phyloP scores from a whole-genome alignment of 2,888 invertebrate genomes.

The Dynastes tityus region DNA sequence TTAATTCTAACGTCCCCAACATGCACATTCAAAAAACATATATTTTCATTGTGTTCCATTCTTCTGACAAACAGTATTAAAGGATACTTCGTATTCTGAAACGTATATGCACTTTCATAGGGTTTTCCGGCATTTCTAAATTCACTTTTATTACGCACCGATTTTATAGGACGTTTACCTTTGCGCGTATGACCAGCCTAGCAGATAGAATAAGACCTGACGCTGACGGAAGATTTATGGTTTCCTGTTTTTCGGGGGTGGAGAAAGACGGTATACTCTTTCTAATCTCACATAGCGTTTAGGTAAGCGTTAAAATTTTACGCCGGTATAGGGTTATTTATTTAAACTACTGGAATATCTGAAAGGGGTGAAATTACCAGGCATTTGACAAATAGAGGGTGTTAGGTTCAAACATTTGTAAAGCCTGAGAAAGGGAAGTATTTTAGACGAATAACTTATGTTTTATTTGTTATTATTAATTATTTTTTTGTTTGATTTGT shows the following conservation, averaged over 20 bases:
- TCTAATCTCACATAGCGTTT: neutral
- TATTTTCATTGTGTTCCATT: neutral
- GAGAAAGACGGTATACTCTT: neutral
- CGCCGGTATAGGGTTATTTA: slow-evolving; percentile 9
- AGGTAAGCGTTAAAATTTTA: slow-evolving; percentile 10
- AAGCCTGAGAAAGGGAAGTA: neutral
- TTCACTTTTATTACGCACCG: slow-evolving; percentile 23
- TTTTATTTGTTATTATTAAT: too few species aligned
- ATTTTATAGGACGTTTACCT: slow-evolving; percentile 28
- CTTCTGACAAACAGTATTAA: neutral
- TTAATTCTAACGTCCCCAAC: neutral
- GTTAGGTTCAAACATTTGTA: neutral
- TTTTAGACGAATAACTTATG: too few species aligned
- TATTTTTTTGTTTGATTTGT: too few species aligned
- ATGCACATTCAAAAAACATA: neutral
- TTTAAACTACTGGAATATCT: slow-evolving; percentile 25
- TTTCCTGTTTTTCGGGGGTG: slow-evolving; percentile 24
- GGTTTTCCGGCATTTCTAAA: slow-evolving; percentile 12
- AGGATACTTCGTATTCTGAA: neutral
- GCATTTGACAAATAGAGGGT: neutral
- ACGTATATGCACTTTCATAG: neutral
- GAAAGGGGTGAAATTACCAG: neutral
- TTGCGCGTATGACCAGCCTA: neutral
- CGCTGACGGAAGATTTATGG: slow-evolving; percentile 21
- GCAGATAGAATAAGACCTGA: slow-evolving; percentile 21